phyloP scores from a whole-genome alignment of 2,888 invertebrate species.

The Tipula vernalis region DNA sequence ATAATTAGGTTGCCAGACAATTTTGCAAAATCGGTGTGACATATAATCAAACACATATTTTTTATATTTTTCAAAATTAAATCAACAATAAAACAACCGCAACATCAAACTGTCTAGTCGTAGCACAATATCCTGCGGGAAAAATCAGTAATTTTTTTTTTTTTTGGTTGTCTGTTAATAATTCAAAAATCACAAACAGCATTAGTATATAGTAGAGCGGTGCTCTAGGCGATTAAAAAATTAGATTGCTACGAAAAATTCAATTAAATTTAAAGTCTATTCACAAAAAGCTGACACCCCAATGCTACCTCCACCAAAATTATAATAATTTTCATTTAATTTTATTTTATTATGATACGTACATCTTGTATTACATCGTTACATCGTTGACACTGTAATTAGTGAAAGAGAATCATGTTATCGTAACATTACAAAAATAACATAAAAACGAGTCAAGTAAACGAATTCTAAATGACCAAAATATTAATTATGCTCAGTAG shows the following conservation, averaged over 20 bases:
- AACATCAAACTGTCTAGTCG: not conserved
- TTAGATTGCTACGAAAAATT: not conserved
- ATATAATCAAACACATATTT: not conserved
- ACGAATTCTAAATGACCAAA: conserved; percentile 4
- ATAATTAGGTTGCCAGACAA: not conserved
- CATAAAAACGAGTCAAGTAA: not conserved
- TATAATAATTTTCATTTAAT: not conserved
- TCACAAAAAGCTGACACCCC: not conserved
- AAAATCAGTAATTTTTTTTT: not conserved
- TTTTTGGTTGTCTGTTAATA: not conserved
- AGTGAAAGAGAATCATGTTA: not conserved
- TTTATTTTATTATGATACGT: not conserved
- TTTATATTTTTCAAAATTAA: not conserved
- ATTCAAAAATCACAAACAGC: not conserved
- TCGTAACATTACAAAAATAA: not conserved
- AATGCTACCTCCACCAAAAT: not conserved
- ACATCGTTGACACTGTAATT: not conserved
- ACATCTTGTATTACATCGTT: conserved; percentile 4
- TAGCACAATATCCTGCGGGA: not conserved
- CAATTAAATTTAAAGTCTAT: not conserved
- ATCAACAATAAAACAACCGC: not conserved
- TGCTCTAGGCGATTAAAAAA: not conserved
- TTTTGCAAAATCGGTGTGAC: not conserved
- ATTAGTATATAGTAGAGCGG: not conserved
- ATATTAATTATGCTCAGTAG: not conserved